Evolutionary conservation across 2,797 vertebrate species (phyloP), one percentile per base, ranked within the genome.

Genomic region (Rhinoraja longicauda): DNA sequence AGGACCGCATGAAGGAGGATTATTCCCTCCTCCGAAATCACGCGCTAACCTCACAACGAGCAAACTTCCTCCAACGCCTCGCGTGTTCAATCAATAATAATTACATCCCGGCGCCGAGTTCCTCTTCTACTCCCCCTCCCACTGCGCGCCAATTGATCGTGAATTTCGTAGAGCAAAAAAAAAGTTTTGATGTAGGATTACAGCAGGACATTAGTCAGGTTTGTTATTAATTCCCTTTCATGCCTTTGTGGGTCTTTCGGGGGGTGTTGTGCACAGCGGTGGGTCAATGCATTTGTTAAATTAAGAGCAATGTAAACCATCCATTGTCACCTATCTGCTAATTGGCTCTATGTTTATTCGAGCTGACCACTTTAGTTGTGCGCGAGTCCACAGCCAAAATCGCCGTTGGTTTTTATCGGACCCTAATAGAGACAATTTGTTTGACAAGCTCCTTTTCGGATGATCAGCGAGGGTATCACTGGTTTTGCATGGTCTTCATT

Each of bases 371-470:
- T 93, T 86, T 75, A 93, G 36, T 15, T 94, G 93, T 93, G 93
- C 86, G 67, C 93, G 93, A 93, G 90, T 79, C 1, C 93, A 93
- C 93, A 93, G 94, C 93, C 88, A 93, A 93, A 93, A 93, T 94
- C 93, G 93, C 93, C 94, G 94, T 94, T 94, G 92, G 93, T 70
- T 94, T 95, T 95, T 94, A 95, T 95, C 94, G 93, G 93, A 73
- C 94, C 1, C 4, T 95, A 95, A 94, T 95, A 94, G 95, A 94
- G 93, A 93, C 94, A 95, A 95, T 95, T 96, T 95, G 95, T 94
- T 94, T 95, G 94, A 95, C 95, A 94, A 94, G 93, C 93, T 94
- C 57, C 2, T 67, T 94, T 95, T 96, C 93, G 94, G 92, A 93
- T 93, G 93, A 94, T 95, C 95, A 95, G 95, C 94, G 92, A 93